Evolutionary conservation across 2,113 vertebrate species (phyloP), one percentile per base, ranked within the genome.

Genomic region (Marcusenius ussheri): DNA sequence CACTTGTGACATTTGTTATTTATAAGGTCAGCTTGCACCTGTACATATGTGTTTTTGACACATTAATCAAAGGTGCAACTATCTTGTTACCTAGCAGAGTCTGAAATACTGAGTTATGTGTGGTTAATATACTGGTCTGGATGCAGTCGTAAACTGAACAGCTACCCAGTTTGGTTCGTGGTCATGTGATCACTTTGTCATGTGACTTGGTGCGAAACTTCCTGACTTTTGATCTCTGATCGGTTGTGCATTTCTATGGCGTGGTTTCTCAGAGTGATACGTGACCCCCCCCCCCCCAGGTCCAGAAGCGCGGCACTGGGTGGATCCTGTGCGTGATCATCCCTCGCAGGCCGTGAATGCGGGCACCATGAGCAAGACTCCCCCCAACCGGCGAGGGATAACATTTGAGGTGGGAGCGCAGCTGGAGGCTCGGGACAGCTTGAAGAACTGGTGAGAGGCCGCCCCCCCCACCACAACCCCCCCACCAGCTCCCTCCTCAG

Each of bases 301-400:
- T 42, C 1, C 80, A 47, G 19, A 46, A 83, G 31, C 17, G 2
- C 39, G 35, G n/a, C 50, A 19, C 11, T 35, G 4, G 50, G 31
- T 66, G 42, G 83, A 21, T 31, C 70, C 70, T 11, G 35, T 83
- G 39, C 24, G 58, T 88, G 27, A 80, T 91, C 58, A 13, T 58
- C 50, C 51, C 51, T 27, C 31, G 39, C 58, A 90, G 56, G 49
- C 90, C 92, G 94, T 94, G 93, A 93, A 95, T 95, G 94, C 93
- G 93, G 92, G 93, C 95, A 96, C 97, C 96, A 99, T 99, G 98
- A 98, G 96, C 97, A 99, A 98, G 97, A 97, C 97, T 94, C 98
- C 98, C 96, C 98, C 98, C 95, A 98, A 97, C 97, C 97, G 98
- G 97, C 96, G 98, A 97, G 98, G 98, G 94, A 99, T 99, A 95